Evolutionary conservation across 2,888 invertebrate species (phyloP), one percentile per base, ranked within the genome.

Genomic region (Cosmia pyralina): DNA sequence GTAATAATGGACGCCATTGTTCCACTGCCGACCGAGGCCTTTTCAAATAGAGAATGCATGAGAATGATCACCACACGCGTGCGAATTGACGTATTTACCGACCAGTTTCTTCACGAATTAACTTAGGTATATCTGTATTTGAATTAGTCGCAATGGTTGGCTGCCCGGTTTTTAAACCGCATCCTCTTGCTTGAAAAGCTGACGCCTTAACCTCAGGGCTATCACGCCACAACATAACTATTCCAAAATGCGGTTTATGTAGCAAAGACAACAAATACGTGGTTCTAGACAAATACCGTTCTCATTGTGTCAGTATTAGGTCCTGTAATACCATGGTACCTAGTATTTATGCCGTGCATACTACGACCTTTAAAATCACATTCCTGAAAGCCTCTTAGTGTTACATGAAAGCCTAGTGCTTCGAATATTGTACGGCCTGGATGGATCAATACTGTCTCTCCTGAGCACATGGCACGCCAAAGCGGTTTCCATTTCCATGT

Each of bases 361-460:
- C 22, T 13, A 28, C 15, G n/a, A n/a, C 7, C 15, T 34, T n/a
- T 17, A 53, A 50, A 50, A 19, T 11, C 15, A 65, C 17, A 13
- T 65, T 46, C 28, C 15, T 46, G 5, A 64, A 17, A 68, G 7
- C n/a, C 5, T 64, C 65, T 65, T 65, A 38, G 44, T 46, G 3
- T 22, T 44, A 5, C 34, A 46, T 68, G 22, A 38, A 22, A 13
- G 34, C 46, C 65, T 68, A 38, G 65, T 68, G 13, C 46, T 68
- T n/a, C 17, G 10, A 63, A 77, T 76, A 50, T n/a, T 64, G 17
- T 19, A 17, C 10, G 1, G 63, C 4, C 44, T 44, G 15, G n/a
- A 44, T 34, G n/a, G 62, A 67, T 67, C 67, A 67, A 67, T 67
- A 67, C 62, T 3, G n/a, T 44, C 7, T n/a, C 2, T 10, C 7